Conservation (phyloP, 2,113 vertebrate genomes). For the Podiceps cristatus region DNA sequence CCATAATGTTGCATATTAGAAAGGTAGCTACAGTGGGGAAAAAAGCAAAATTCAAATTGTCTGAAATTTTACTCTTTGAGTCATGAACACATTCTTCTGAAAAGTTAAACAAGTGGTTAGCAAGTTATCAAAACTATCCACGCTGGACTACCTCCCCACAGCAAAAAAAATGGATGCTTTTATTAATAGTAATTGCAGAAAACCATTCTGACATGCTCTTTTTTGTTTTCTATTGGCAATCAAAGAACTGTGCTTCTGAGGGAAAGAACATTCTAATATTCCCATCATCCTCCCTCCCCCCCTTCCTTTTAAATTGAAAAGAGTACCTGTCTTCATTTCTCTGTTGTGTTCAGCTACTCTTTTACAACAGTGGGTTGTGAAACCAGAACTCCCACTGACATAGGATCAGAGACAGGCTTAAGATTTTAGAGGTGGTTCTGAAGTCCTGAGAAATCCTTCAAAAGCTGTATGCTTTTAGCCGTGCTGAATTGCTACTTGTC, state of each 20-base stretch:
- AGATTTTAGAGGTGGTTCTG: conserved; percentile 58
- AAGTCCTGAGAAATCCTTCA: conserved; percentile 46
- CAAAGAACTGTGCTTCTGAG: background rate
- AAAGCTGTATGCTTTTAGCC: conserved; percentile 12
- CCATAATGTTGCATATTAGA: background rate
- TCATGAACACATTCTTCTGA: background rate
- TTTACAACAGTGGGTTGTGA: conserved; percentile 4
- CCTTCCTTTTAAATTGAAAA: background rate
- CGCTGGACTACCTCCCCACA: background rate
- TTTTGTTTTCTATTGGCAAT: conserved; percentile 6
- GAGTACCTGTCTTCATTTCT: conserved; percentile 2
- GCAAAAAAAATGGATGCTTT: background rate
- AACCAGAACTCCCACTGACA: conserved; percentile 38
- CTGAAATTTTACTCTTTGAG: background rate
- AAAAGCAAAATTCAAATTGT: background rate
- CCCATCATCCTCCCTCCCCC: background rate
- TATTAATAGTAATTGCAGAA: background rate
- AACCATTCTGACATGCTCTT: background rate
- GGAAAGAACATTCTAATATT: conserved; percentile 6
- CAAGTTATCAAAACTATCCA: background rate
- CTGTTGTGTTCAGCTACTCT: conserved; percentile 10
- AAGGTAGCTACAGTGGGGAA: background rate
- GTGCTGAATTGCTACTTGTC: conserved; percentile 9
- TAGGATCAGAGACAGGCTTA: conserved; percentile 18
- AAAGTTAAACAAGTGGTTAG: background rate